Conservation (phyloP, 1,140 invertebrate genomes). For the Formica selysi region DNA sequence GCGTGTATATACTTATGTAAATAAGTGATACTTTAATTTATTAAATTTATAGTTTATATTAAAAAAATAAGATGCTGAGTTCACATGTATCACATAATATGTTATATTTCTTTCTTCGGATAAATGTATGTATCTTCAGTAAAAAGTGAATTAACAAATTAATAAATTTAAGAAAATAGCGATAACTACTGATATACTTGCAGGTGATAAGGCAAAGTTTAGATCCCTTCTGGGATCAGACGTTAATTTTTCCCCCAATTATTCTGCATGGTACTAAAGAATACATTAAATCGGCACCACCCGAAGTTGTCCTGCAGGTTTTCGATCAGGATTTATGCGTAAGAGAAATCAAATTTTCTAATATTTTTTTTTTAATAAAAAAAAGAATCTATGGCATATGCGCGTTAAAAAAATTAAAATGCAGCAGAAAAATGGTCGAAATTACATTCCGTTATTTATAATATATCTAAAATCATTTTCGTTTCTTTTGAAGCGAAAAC, state of each 20-base stretch:
- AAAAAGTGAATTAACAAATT: neutral
- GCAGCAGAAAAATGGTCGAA: neutral
- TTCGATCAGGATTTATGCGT: conserved; percentile 82
- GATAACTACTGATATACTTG: neutral
- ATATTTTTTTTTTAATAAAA: neutral
- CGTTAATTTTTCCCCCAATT: conserved; percentile 86
- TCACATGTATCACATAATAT: too few relatives aligned
- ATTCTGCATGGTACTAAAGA: conserved; percentile 85
- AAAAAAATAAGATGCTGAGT: too few relatives aligned
- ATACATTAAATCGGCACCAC: conserved; percentile 85
- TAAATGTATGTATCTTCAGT: neutral
- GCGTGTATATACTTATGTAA: too few relatives aligned
- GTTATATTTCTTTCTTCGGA: too few relatives aligned
- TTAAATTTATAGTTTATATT: too few relatives aligned
- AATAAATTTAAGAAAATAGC: too few relatives aligned
- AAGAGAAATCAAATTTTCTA: conserved; percentile 63
- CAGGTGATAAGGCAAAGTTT: conserved; percentile 84
- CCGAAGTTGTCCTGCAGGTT: conserved; percentile 84
- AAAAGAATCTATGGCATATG: neutral
- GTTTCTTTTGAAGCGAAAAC: neutral
- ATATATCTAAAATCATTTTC: neutral
- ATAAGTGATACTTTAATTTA: too few relatives aligned
- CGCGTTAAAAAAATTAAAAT: neutral
- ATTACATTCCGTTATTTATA: neutral
- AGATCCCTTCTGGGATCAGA: conserved; percentile 89